Evolutionary conservation across 2,113 vertebrate genomes (phyloP), one percentile per base, ranked within the genome.

Genomic region (Megaceryle torquata): DNA sequence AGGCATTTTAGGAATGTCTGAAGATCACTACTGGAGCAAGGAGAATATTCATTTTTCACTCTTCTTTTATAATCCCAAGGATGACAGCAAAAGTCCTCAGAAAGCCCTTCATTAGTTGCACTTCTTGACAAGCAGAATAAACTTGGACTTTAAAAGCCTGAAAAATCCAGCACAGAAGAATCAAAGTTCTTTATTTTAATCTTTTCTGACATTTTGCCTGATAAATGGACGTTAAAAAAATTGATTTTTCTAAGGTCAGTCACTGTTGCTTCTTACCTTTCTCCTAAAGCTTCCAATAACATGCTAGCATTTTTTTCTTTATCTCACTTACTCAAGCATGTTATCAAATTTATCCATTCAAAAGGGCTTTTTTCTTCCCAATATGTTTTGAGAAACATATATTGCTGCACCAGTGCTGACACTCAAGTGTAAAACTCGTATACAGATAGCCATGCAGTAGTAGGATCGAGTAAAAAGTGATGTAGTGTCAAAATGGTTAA

Each of bases 121-220:
- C 41, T 93, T 37, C 26, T 57, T 93, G 81, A 93, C 76, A 94
- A 35, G 61, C 21, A 68, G 51, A 95, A 92, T 37, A 82, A 93
- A 6, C 15, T 53, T 89, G 61, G 64, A 91, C 39, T 81, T 86
- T 43, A 83, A 56, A 35, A 87, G 14, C 10, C 86, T 20, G 37
- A 83, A 63, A 90, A 82, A 48, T 41, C 43, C 18, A 80, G 44
- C 86, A 82, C 57, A 19, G 9, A 87, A 93, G 93, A 93, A 96
- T 85, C 61, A 71, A 67, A 88, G 61, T 84, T 92, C 82, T 89
- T 88, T 93, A 83, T 96, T 96, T 96, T 93, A 96, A 96, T 95
- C 48, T 95, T 96, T 96, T 91, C 68, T 96, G 95, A 97, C 91
- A 95, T 96, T 97, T 95, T 95, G 63, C 78, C 80, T 94, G 74